These are phyloP conservation scores for Echiichthys vipera DNA, from an alignment of 2,797 vertebrate species.

Conservation along the genomic window DNA sequence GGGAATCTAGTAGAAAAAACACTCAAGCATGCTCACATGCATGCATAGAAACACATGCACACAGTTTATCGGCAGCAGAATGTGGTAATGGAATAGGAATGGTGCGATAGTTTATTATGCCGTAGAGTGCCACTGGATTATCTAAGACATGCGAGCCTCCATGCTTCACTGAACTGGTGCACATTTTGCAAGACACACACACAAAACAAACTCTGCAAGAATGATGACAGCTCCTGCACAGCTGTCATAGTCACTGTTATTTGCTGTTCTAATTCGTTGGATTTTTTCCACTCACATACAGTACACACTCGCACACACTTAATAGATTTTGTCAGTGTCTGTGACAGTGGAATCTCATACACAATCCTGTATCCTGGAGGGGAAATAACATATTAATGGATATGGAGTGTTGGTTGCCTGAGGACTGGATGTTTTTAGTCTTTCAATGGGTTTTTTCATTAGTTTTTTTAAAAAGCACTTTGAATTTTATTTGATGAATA, in stretches of 20 bases:
- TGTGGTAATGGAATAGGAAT: neutral
- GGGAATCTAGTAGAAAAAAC: constrained; percentile 18
- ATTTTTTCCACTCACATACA: neutral
- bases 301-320: neutral
- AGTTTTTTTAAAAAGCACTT: neutral
- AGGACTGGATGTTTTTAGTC: neutral
- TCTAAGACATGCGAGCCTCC: neutral
- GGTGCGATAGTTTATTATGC: constrained; percentile 16
- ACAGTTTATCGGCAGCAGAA: neutral
- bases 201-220: constrained; percentile 12
- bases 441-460: neutral
- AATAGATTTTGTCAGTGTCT: constrained; percentile 7
- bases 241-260: constrained; percentile 33
- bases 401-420: neutral
- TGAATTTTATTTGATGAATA: neutral
- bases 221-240: constrained; percentile 36
- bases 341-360: neutral
- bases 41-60: constrained; percentile 4
- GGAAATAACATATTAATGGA: constrained; percentile 20
- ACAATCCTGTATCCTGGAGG: neutral
- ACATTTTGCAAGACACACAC: constrained; percentile 20
- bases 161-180: constrained; percentile 4
- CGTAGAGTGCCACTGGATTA: neutral
- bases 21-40: constrained; percentile 17
- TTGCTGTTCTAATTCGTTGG: constrained; percentile 13